These are phyloP conservation scores for Tupiocoris notatus DNA, from an alignment of 2,888 invertebrate species.

Conservation along the genomic window DNA sequence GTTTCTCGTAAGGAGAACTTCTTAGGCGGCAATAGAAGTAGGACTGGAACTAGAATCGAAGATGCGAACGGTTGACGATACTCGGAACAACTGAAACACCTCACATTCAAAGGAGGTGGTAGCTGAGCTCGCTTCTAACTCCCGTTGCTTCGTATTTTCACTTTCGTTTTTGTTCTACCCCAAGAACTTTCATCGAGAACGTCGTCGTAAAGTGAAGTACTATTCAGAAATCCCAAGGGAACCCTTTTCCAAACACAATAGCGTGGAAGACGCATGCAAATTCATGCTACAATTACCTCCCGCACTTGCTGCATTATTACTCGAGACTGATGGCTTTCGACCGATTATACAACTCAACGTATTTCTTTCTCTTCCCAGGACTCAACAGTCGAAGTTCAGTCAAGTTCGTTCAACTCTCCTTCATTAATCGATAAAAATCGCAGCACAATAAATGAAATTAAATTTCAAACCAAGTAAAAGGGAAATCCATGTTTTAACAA, in stretches of 20 bases:
- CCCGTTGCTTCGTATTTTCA: background rate
- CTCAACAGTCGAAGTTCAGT: background rate
- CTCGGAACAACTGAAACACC: background rate
- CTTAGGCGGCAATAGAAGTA: too few relatives aligned
- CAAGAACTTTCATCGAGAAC: background rate
- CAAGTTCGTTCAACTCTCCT: background rate
- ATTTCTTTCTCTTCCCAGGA: background rate
- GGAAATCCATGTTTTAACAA: too few relatives aligned
- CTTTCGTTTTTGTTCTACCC: background rate
- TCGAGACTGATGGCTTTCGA: conserved; percentile 4
- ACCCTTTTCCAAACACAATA: background rate
- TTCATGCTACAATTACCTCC: conserved; percentile 30
- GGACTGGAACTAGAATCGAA: too few relatives aligned
- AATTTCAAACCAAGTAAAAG: too few relatives aligned
- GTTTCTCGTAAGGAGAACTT: too few relatives aligned
- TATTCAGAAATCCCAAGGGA: background rate
- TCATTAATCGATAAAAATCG: too few relatives aligned
- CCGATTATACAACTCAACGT: conserved; percentile 12
- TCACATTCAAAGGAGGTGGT: too few relatives aligned
- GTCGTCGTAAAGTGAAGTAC: too few relatives aligned
- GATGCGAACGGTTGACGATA: background rate
- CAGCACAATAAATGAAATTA: too few relatives aligned
- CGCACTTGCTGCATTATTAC: conserved; percentile 16
- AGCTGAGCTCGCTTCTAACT: background rate
- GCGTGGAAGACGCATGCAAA: conserved; percentile 14